Base-by-base conservation (phyloP, 2,113 vertebrate species). In the Anolis carolinensis region DNA sequence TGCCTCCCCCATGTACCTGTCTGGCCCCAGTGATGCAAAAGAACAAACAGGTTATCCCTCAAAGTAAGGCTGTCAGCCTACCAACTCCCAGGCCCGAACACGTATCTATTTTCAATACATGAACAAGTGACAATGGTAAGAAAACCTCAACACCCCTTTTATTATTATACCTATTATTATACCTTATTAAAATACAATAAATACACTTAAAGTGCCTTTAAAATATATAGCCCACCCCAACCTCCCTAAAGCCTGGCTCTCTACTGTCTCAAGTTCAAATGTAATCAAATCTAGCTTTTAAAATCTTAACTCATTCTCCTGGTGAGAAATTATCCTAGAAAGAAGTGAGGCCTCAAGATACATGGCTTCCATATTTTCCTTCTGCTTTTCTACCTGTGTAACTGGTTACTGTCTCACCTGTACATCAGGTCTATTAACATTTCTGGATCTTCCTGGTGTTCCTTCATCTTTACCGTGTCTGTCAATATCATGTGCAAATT, bases 401-500 rank as follows among this genome's bases (percentile, higher is more conserved):
- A 20, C 14, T 55, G 65, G 32, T 14, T 36, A 5, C 1, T 27
- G 59, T 7, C 75, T 81, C 91, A 98, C 98, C 98, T 97, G 96
- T 98, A 98, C 98, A 98, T 98, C 34, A 98, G 96, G 92, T 98
- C 98, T 1, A 98, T 95, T 75, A 98, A 97, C 98, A 98, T 98
- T 94, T 98, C 98, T 0, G 98, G 98, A 91, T 98, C 98, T 83
- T 98, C 97, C 93, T 98, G 97, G 84, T 98, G 97, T 75, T 98
- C 98, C 89, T 98, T 98, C 98, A 98, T 98, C 92, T 98, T 98
- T 48, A 98, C 98, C 0, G 98, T 98, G 94, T 98, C 98, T 0
- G 98, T 98, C 62, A 98, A 97, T 93, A 98, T 98, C 98, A 98
- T 98, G 95, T 98, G 98, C 88, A 98, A 91, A 93, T 98, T 98